Evolutionary conservation across 2,797 vertebrate species (phyloP).

Genomic region (Gouania willdenowi): DNA sequence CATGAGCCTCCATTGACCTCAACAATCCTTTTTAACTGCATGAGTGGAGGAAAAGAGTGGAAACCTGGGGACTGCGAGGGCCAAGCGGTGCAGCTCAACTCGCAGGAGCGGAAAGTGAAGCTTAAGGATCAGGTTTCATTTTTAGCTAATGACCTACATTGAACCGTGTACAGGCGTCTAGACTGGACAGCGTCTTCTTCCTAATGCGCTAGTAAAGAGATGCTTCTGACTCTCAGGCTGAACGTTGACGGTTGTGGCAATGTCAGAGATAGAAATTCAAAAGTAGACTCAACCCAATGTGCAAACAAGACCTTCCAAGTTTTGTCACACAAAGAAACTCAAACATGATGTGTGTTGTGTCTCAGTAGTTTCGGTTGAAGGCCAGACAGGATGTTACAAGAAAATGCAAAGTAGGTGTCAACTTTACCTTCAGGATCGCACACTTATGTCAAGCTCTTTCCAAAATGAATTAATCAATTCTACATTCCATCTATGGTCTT

Average conservation of each 20-base stretch:
- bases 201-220: slow-evolving; percentile 4
- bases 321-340: slow-evolving; percentile 48
- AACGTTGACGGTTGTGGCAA: too few species aligned
- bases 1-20: slow-evolving; percentile 2
- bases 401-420: slow-evolving; percentile 17
- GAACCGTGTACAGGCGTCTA: slow-evolving; percentile 38
- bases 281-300: slow-evolving; percentile 21
- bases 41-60: slow-evolving; percentile 5
- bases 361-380: slow-evolving; percentile 26
- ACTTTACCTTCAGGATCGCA: slow-evolving; percentile 1
- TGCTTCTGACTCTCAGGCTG: too few species aligned
- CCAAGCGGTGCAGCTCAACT: slow-evolving; percentile 10
- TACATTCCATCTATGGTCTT: too few species aligned
- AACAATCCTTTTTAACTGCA: slow-evolving; percentile 17
- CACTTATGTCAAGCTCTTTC: too few species aligned
- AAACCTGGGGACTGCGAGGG: slow-evolving; percentile 7
- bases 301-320: slow-evolving; percentile 10
- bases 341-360: slow-evolving; percentile 39
- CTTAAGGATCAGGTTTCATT: slow-evolving; percentile 47
- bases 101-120: slow-evolving; percentile 28
- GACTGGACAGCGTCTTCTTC: slow-evolving; percentile 43
- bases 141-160: slow-evolving; percentile 32
- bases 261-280: too few species aligned
- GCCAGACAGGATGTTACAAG: slow-evolving; percentile 18
- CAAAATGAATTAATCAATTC: too few species aligned